A percentile compares a stretch with the other conserved stretches of the same genome.
Conservation (phyloP, 2,888 invertebrate genomes). For the Ophioninae sp. region DNA sequence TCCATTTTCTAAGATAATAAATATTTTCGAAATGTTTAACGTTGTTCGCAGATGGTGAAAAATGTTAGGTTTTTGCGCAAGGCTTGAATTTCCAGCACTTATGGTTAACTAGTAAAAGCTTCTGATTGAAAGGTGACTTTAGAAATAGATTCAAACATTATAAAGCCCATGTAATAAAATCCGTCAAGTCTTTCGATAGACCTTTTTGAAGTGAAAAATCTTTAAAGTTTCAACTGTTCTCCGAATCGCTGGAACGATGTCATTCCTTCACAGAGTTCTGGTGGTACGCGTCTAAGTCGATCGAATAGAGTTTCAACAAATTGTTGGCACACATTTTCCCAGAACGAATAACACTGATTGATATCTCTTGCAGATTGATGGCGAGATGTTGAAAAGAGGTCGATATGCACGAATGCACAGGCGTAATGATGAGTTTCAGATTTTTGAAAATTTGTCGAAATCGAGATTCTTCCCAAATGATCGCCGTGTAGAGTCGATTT, state of each 20-base stretch:
- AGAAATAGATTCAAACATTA: too few species aligned
- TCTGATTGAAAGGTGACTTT: too few species aligned
- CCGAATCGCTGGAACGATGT: not conserved
- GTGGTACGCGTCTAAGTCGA: not conserved
- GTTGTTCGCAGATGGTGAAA: too few species aligned
- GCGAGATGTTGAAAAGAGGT: not conserved
- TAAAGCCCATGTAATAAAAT: too few species aligned
- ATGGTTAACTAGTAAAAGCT: too few species aligned
- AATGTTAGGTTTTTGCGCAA: too few species aligned
- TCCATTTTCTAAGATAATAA: too few species aligned
- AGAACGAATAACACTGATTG: not conserved
- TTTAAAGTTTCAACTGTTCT: not conserved
- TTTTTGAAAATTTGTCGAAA: not conserved
- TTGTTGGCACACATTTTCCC: conserved; percentile 6
- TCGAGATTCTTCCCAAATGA: not conserved
- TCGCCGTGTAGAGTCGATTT: not conserved
- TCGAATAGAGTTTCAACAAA: not conserved
- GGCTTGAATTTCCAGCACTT: too few species aligned
- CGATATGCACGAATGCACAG: not conserved
- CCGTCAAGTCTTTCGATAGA: not conserved
- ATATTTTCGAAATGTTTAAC: too few species aligned
- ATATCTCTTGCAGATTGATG: not conserved
- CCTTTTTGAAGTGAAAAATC: not conserved
- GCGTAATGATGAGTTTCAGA: not conserved
- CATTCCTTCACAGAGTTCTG: not conserved